Base-by-base conservation (phyloP, 2,888 invertebrate genomes). In the Sympetrum striolatum region DNA sequence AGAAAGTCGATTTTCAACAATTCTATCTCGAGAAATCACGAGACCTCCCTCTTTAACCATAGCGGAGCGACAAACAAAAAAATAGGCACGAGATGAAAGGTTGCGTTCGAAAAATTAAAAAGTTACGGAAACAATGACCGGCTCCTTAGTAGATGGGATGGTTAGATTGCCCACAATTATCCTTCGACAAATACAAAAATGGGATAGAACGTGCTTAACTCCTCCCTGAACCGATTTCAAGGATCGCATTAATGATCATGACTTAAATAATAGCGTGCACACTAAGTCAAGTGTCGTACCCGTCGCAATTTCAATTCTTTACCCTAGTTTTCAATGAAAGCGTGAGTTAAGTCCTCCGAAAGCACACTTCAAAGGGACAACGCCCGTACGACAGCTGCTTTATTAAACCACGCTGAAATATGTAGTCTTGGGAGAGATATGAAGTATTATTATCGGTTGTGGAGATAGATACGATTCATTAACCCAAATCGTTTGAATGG, bases 51-150 rank as follows among this genome's bases (percentile, higher is more conserved):
- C 44, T 44, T 44, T 44, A 44, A 44, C 44, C 10, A 44, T 39
- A 39, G 4, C 39, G 39, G 10, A 8, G 44, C 0, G 10, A 44
- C 0, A 8, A 44, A 44, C 10, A 10, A 8, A 44, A 44, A 44
- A 44, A 44, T 44, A 44, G 44, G 44, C 6, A 44, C 44, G 44
- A 44, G 10, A 44, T 44, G 58, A 82, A 53, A 58, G 82, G 82
- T 60, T 35, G 58, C 58, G 82, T 82, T 82, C 22, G 35, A 82
- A 82, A 82, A 25, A 64, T n/a, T 64, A 64, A 58, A 58, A 82
- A 58, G 58, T 82, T 82, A 82, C 31, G 82, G 82, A 82, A 82
- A 82, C 58, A 82, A 82, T 60, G 53, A 58, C 53, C 35, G 25
- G 22, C 31, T 22, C 8, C 60, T 22, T 60, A n/a, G 8, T 8